Evolutionary conservation across 2,797 vertebrate species (phyloP).

Genomic region (Parotocinclus haroldoi): DNA sequence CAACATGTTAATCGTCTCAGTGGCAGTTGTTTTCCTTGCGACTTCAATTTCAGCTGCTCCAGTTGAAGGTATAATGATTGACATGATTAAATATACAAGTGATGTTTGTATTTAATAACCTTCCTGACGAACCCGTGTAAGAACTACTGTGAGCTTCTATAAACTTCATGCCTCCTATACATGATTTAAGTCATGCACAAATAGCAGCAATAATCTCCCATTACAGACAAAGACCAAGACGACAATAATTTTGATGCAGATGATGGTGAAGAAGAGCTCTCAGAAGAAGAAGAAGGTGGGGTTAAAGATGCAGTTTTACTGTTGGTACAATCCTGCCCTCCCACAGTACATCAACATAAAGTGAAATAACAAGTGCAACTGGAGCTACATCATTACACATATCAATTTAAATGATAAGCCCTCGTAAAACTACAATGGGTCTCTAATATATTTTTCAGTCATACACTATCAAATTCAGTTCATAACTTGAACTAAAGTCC

Average conservation of each 20-base stretch:
- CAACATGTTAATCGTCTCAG: constrained; percentile 63
- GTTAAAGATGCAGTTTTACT: constrained; percentile 14
- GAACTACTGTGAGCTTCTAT: too few relatives aligned
- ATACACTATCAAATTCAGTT: not conserved
- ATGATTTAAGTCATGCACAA: not conserved
- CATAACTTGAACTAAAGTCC: not conserved
- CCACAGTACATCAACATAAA: too few relatives aligned
- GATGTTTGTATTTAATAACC: not conserved
- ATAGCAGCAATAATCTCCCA: not conserved
- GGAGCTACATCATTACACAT: too few relatives aligned
- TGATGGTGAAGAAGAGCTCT: constrained; percentile 69
- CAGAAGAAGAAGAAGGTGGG: constrained; percentile 77
- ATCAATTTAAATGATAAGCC: too few relatives aligned
- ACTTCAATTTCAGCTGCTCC: constrained; percentile 61
- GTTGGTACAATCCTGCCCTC: too few relatives aligned
- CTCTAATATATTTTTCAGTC: not conserved
- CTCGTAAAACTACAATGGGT: too few relatives aligned
- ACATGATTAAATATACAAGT: not conserved
- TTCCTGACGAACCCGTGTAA: too few relatives aligned
- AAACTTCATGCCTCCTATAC: not conserved
- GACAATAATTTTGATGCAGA: constrained; percentile 65
- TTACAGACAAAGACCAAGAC: constrained; percentile 68
- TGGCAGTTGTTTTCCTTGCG: constrained; percentile 58
- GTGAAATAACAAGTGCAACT: too few relatives aligned
- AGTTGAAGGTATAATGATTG: constrained; percentile 65